phyloP scores from a whole-genome alignment of 2,888 invertebrate genomes.

The Criorhina ranunculi region DNA sequence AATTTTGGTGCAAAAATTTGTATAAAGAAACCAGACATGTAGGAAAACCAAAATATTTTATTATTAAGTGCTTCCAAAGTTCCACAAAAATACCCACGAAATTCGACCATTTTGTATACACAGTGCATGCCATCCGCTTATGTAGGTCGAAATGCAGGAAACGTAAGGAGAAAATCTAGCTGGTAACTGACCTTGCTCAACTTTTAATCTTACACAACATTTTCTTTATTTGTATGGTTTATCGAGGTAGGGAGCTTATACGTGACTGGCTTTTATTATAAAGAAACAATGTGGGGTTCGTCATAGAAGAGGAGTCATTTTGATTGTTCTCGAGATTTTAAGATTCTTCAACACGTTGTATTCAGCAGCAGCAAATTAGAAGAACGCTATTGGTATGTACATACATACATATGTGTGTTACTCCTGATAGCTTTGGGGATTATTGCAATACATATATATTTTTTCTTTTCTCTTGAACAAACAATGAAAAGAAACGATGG shows the following conservation, averaged over 20 bases:
- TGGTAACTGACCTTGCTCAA: constrained; percentile 71
- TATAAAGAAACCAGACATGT: background rate
- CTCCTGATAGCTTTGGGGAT: constrained; percentile 27
- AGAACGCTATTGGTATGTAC: constrained; percentile 37
- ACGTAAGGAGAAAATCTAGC: constrained; percentile 17
- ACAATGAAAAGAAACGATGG: background rate
- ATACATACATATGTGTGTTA: constrained; percentile 12
- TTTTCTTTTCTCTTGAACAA: background rate
- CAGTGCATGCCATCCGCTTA: constrained; percentile 26
- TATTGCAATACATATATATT: constrained; percentile 47
- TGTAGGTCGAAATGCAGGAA: constrained; percentile 28
- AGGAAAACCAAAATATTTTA: background rate
- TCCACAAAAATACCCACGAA: constrained; percentile 13
- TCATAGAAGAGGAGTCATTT: constrained; percentile 64
- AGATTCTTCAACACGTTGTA: constrained; percentile 65
- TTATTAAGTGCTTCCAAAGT: constrained; percentile 9
- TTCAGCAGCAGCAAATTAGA: constrained; percentile 50
- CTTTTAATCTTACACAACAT: constrained; percentile 67
- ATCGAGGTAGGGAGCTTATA: constrained; percentile 50
- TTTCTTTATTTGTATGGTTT: constrained; percentile 55
- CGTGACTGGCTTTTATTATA: constrained; percentile 69
- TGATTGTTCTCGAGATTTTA: constrained; percentile 67
- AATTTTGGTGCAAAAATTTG: background rate
- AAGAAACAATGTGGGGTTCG: constrained; percentile 61
- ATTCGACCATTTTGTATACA: constrained; percentile 35